Evolutionary conservation across 30 jellyfish, hydroid and myxozoan species (phyloP), one percentile per base, ranked within the genome.

Genomic region (Chrysaora quinquecirrha): DNA sequence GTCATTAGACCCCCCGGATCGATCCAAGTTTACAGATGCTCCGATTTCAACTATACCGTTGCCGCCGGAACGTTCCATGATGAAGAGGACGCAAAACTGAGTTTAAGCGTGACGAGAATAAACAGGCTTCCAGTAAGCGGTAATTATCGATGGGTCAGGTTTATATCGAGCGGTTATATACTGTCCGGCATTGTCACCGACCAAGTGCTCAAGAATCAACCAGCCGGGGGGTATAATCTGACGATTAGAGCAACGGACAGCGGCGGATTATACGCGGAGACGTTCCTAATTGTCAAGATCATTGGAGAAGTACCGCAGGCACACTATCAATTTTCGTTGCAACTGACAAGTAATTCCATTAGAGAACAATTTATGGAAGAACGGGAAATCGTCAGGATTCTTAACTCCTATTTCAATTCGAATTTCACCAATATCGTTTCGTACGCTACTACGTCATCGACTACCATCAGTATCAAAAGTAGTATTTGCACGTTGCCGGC

Each of bases 211-310:
- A 30, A 50, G 33, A 54, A 77, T 56, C 93, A 84, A 56, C 89
- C 88, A 3, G 3, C 84, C 28, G 49, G 32, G 12, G 97, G 97
- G 7, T 86, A 86, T 49, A 81, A 70, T 20, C 21, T 92, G 20
- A 92, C 97, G 9, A 87, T 92, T 0, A 66, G 97, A 64, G 98
- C 90, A 22, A 66, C 87, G 0, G 98, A 92, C 75, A 56, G 65
- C 1, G 94, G 76, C 1, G 89, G 58, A 35, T 80, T 35, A 32
- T 86, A 29, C 52, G 95, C 88, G 27, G 98, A 86, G 47, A 71
- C 96, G 7, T 56, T 56, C 32, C 78, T 96, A 48, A 81, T 79
- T 0, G 76, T 92, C 31, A 62, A 49, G 16, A 82, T 92, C n/a
- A 23, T 74, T 18, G 98, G 91, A 1, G 30, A 74, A 23, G 12